A percentile compares a stretch with the other conserved stretches of the same genome.
phyloP scores from a whole-genome alignment of 2,888 invertebrate genomes.

The Hoplodrina blanda region DNA sequence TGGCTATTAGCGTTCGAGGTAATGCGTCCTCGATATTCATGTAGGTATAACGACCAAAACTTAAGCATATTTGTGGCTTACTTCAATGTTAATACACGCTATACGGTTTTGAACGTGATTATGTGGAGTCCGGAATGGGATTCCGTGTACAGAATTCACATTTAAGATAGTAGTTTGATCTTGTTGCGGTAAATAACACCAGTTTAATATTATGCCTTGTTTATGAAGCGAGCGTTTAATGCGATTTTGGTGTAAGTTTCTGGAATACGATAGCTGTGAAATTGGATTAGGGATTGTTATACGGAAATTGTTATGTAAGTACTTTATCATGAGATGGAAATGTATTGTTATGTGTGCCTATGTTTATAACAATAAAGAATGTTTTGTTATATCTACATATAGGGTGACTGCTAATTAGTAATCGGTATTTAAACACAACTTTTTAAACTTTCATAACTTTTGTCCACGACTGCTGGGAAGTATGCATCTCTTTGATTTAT shows the following conservation, averaged over 20 bases:
- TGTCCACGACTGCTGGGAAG: too few species aligned
- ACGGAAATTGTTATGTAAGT: conserved; percentile 21
- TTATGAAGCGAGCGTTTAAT: conserved; percentile 41
- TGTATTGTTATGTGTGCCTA: conserved; percentile 2
- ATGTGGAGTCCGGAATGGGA: conserved; percentile 53
- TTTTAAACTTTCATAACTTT: too few species aligned
- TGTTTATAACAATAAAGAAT: too few species aligned
- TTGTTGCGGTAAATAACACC: conserved; percentile 56
- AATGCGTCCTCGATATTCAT: conserved; percentile 87
- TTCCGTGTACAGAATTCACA: conserved; percentile 50
- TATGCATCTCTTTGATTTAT: too few species aligned
- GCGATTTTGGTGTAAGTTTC: conserved; percentile 47
- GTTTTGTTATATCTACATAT: too few species aligned
- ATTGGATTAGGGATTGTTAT: conserved; percentile 24
- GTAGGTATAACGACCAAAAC: conserved; percentile 76
- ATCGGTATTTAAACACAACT: too few species aligned
- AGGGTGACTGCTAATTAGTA: too few species aligned
- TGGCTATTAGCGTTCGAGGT: conserved; percentile 88
- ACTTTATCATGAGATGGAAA: background rate
- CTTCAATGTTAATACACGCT: conserved; percentile 62
- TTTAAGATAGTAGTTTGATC: conserved; percentile 53
- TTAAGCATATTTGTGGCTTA: conserved; percentile 81
- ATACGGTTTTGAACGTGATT: conserved; percentile 56
- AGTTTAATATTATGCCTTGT: conserved; percentile 48
- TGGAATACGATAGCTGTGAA: conserved; percentile 38